Evolutionary conservation across 2,888 invertebrate species (phyloP), one percentile per base, ranked within the genome.

Genomic region (Scaptodrosophila latifasciaeformis): DNA sequence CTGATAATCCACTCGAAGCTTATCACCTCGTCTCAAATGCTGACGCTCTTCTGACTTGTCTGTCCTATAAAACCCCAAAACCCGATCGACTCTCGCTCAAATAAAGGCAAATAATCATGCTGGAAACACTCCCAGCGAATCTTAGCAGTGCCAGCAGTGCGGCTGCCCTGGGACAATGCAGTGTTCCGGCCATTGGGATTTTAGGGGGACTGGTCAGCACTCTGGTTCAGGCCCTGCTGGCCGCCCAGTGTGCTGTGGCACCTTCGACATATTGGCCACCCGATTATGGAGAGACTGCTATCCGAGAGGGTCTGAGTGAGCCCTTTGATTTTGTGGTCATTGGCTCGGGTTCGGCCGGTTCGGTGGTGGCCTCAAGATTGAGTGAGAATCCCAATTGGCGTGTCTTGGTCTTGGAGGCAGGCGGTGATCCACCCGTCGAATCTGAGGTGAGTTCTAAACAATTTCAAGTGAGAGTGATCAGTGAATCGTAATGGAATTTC

Each of bases 241-340:
- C 88, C 0, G 89, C 90, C 0, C 90, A 91, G 65, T 91, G 92
- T 65, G 86, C 87, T 0, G 67, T 91, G 7, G 86, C 87, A 0
- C 86, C 87, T 0, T 85, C 87, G 42, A 86, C 86, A 1, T 54
- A 87, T 1, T 91, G 91, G 88, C 91, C 91, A 0, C 70, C 76
- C 7, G 91, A 91, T 49, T 83, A 83, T 51, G 78, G 78, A 2
- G 70, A 71, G 6, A 30, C 44, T 0, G 66, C 67, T 0, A 30
- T 76, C 15, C 18, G 87, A 86, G 15, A 87, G 76, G 81, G 70
- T 2, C 7, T 30, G 0, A 58, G 75, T 17, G 69, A 83, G n/a
- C 62, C 67, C 2, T 86, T 80, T 53, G 88, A 88, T 47, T 88
- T 88, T 66, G 83, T 88, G 21, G 80, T 88, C 1, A 85, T 88